Evolutionary conservation across 2,113 vertebrate genomes (phyloP).

Genomic region (Gracilinanus agilis): DNA sequence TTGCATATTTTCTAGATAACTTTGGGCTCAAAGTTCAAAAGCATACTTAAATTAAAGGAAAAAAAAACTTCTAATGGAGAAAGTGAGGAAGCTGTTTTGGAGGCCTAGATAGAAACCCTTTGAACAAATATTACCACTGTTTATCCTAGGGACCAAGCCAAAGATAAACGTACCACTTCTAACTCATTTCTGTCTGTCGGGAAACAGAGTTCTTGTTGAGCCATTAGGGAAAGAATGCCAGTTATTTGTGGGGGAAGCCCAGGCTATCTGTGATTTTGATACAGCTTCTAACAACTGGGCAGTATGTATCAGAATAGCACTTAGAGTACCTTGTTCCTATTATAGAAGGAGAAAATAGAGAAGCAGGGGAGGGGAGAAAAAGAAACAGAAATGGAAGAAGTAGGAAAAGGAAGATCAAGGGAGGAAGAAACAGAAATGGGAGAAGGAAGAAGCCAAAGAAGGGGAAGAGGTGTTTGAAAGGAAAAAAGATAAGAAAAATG

Average conservation of each 20-base stretch:
- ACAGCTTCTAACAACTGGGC: neutral
- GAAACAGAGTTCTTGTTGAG: constrained; percentile 27
- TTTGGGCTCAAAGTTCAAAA: constrained; percentile 43
- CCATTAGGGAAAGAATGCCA: constrained; percentile 59
- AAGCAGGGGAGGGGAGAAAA: neutral
- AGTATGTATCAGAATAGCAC: neutral
- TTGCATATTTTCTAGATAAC: constrained; percentile 22
- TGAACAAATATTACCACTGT: constrained; percentile 25
- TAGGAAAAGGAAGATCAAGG: neutral
- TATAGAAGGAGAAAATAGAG: neutral
- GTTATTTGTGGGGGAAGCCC: constrained; percentile 58
- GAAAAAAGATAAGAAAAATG: neutral
- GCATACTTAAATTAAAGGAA: constrained; percentile 67
- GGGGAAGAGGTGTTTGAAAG: neutral
- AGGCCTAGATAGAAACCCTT: constrained; percentile 31
- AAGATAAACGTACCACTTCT: constrained; percentile 68
- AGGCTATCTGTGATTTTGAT: neutral
- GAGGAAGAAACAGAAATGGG: neutral
- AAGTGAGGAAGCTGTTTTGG: neutral
- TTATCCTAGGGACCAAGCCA: constrained; percentile 52
- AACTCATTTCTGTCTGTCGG: constrained; percentile 65
- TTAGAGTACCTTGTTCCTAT: neutral
- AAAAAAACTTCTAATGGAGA: constrained; percentile 44
- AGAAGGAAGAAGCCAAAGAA: neutral
- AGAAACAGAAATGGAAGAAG: neutral